These are phyloP conservation scores for Rostratula benghalensis DNA, from an alignment of 2,113 vertebrate species.

Conservation along the genomic window DNA sequence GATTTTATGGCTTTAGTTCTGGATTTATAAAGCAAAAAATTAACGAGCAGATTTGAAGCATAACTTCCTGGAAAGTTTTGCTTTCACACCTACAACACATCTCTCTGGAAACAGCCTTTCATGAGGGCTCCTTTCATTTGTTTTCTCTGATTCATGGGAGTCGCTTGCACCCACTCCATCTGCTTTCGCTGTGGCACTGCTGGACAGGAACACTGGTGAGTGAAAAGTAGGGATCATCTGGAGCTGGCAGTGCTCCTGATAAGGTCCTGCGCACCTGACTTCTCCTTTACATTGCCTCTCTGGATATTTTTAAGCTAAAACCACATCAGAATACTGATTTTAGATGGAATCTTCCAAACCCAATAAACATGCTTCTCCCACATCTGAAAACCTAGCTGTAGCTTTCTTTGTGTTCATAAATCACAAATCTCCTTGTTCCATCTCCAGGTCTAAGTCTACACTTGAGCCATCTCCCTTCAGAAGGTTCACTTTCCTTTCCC, in stretches of 20 bases:
- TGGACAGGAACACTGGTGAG: neutral
- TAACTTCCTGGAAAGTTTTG: neutral
- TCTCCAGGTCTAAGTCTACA: neutral
- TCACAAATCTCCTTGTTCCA: neutral
- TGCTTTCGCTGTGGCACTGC: neutral
- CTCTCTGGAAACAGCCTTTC: neutral
- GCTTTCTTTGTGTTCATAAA: neutral
- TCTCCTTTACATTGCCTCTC: neutral
- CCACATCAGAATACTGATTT: neutral
- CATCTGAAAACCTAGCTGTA: neutral
- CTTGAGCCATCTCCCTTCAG: neutral
- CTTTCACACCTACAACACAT: neutral
- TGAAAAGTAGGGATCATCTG: neutral
- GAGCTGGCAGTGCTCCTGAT: neutral
- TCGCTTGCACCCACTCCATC: neutral
- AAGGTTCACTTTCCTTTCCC: neutral
- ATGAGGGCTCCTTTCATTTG: neutral
- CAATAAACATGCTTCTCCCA: neutral
- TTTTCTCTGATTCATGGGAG: neutral
- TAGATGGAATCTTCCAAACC: neutral
- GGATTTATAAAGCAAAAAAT: neutral
- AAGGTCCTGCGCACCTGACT: neutral
- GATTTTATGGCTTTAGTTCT: neutral
- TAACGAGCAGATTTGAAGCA: neutral
- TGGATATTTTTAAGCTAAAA: neutral